Base-by-base conservation (phyloP, 2,888 invertebrate genomes). In the Diarsia mendica region DNA sequence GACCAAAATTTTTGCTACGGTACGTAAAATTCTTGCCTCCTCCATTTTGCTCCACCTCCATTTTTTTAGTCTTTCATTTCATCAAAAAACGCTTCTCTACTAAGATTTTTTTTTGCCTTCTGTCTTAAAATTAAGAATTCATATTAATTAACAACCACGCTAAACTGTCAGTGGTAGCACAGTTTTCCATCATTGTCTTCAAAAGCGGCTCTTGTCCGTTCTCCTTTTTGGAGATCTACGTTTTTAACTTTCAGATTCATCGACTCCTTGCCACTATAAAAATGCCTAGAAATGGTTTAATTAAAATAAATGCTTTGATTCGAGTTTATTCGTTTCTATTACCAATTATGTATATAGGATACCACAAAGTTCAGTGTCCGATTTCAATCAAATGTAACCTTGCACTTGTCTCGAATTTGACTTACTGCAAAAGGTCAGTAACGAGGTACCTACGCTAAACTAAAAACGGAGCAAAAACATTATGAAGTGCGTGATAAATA, bases 331-430 rank as follows among this genome's bases (percentile, higher is more conserved):
- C n/a, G 13, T 63, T 58, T 28, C 23, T 1, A 28, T 48, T 11
- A 28, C n/a, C 1, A 15, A 33, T 53, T 2, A n/a, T n/a, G n/a
- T n/a, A n/a, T n/a, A n/a, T n/a, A 39, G 10, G 23, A 44, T 70
- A 18, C n/a, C 10, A 15, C 13, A 46, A 48, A 58, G 73, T 55
- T 77, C 80, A 72, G 15, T 77, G 63, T 23, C n/a, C 80, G 33
- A 33, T 65, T 20, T 44, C 51, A 58, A 39, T 82, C 44, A 67
- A 65, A 65, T 60, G 3, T 60, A 49, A 82, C 67, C 83, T 82
- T 79, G 83, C 28, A 65, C 65, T 76, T 82, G 58, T 44, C 76
- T 58, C 10, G 23, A 46, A n/a, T 60, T 60, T 60, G 81, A 75
- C 65, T 66, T 48, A 74, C 39, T 48, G 48, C 39, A 75, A 44